Percentiles rank a stretch among this genome's conserved stretches.
Evolutionary conservation across 2,888 invertebrate species (phyloP).

Genomic region (Entomobrya proxima): DNA sequence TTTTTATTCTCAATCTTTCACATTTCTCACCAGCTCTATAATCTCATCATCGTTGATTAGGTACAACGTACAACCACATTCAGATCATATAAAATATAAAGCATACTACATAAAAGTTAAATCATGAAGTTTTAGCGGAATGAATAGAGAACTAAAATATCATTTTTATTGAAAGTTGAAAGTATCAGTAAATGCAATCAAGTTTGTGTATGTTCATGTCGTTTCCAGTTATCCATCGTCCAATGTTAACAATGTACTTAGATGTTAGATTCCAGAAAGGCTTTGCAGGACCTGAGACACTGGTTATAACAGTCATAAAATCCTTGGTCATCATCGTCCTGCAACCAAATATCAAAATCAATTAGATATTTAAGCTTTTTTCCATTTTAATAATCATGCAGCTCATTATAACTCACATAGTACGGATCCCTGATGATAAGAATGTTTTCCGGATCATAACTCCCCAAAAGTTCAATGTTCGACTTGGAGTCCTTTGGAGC

Average conservation of each 20-base stretch:
- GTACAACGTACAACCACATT: too few relatives aligned
- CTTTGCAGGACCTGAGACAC: conserved; percentile 83
- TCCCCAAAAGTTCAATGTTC: conserved; percentile 88
- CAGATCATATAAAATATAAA: too few relatives aligned
- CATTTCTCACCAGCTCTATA: too few relatives aligned
- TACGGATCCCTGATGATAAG: conserved; percentile 93
- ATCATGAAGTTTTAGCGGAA: too few relatives aligned
- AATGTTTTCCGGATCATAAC: conserved; percentile 88
- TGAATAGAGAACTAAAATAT: too few relatives aligned
- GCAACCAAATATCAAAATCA: conserved; percentile 76
- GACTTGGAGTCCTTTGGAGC: conserved; percentile 84
- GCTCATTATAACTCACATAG: conserved; percentile 82
- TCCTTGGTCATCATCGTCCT: conserved; percentile 84
- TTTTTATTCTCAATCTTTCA: too few relatives aligned
- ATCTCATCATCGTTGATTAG: too few relatives aligned
- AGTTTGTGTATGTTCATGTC: too few relatives aligned
- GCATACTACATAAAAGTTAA: too few relatives aligned
- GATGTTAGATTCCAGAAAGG: conserved; percentile 79
- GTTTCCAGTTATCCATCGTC: too few relatives aligned
- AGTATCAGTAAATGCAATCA: too few relatives aligned
- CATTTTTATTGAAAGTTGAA: too few relatives aligned
- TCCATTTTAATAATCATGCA: background rate
- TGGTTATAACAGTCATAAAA: conserved; percentile 88
- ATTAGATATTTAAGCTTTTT: background rate
- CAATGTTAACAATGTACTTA: background rate